phyloP scores from a whole-genome alignment of 2,113 vertebrate genomes.

The Blennius ocellaris region DNA sequence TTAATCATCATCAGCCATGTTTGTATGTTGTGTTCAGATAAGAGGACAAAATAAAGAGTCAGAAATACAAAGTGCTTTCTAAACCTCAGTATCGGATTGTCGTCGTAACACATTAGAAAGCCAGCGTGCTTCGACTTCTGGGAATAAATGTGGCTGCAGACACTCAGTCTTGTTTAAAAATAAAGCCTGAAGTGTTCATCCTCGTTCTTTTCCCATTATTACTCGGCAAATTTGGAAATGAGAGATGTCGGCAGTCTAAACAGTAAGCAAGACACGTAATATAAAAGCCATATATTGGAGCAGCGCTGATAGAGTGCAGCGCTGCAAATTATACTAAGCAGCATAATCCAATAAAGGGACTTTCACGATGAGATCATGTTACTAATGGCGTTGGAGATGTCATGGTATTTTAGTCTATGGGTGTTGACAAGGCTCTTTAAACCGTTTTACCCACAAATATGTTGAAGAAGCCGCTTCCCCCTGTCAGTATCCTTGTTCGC shows the following conservation, averaged over 20 bases:
- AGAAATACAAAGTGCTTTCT: neutral
- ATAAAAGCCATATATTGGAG: conserved; percentile 24
- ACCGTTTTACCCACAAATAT: conserved; percentile 49
- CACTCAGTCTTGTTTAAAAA: conserved; percentile 7
- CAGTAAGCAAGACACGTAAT: conserved; percentile 18
- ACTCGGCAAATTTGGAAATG: neutral
- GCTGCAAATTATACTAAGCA: conserved; percentile 43
- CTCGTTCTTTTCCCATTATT: conserved; percentile 12
- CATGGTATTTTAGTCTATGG: conserved; percentile 34
- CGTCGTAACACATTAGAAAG: neutral
- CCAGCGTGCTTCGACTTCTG: neutral
- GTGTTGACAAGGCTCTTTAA: conserved; percentile 45
- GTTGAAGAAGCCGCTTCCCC: conserved; percentile 34
- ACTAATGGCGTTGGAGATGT: conserved; percentile 55
- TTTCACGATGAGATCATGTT: conserved; percentile 41
- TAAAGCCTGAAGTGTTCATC: conserved; percentile 6
- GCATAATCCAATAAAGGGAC: conserved; percentile 46
- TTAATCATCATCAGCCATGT: neutral
- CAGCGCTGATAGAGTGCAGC: conserved; percentile 13
- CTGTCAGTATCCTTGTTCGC: conserved; percentile 29
- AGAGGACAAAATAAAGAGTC: neutral
- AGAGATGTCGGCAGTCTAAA: conserved; percentile 8
- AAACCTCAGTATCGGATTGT: neutral
- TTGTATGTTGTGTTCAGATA: neutral
- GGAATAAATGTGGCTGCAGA: neutral